Percentiles rank a stretch among this genome's conserved stretches.
These are phyloP conservation scores for Corythaeola cristata DNA, from an alignment of 2,113 vertebrate genomes.

Conservation along the genomic window DNA sequence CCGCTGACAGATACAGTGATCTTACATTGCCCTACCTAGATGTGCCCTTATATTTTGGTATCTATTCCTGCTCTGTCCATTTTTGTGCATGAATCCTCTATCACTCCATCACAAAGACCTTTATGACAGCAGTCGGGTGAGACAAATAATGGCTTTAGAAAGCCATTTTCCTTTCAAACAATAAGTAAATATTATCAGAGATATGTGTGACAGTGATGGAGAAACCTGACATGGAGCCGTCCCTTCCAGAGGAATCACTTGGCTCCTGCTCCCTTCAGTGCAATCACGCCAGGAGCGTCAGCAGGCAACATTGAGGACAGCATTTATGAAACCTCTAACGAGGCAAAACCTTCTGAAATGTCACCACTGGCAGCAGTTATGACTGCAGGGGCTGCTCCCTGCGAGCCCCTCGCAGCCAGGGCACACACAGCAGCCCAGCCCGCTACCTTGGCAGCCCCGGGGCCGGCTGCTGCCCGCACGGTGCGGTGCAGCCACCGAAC, in stretches of 20 bases:
- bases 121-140: slow-evolving; percentile 56
- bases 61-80: not conserved
- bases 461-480: fast-evolving
- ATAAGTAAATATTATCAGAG: slow-evolving; percentile 67
- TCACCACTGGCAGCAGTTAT: not conserved
- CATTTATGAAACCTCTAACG: not conserved
- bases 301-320: fast-evolving
- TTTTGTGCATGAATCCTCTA: slow-evolving; percentile 46
- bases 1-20: not conserved
- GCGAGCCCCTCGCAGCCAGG: fast-evolving
- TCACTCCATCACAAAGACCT: slow-evolving; percentile 65
- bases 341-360: not conserved
- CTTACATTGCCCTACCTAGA: not conserved
- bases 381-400: not conserved
- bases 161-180: slow-evolving; percentile 67
- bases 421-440: fast-evolving
- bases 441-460: fast-evolving
- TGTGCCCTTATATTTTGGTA: not conserved
- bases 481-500: fast-evolving
- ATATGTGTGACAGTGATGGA: slow-evolving; percentile 34
- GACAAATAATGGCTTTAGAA: slow-evolving; percentile 51
- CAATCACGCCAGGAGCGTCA: not conserved
- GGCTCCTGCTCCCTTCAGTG: not conserved
- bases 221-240: not conserved
- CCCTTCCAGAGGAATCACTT: not conserved